phyloP scores from a whole-genome alignment of 2,113 vertebrate genomes.

The Leptodactylus fuscus region DNA sequence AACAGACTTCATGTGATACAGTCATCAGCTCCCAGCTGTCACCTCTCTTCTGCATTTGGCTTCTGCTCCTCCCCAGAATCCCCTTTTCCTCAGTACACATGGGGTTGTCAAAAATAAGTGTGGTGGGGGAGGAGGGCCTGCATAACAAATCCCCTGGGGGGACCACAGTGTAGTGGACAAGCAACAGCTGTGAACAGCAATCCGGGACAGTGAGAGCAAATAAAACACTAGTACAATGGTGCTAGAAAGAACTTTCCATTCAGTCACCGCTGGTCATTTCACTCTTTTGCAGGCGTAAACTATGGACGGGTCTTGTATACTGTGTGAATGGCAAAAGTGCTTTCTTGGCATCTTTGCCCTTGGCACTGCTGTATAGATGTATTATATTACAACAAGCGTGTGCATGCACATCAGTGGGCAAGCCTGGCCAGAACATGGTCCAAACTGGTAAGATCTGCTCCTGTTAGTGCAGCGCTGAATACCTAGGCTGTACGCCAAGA shows the following conservation, averaged over 20 bases:
- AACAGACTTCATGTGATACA: background rate
- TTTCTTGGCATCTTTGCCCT: too few species aligned
- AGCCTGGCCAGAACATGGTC: background rate
- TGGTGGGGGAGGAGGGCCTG: slow-evolving; percentile 3
- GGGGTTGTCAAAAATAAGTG: slow-evolving; percentile 16
- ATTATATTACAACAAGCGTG: background rate
- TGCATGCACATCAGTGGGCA: slow-evolving; percentile 23
- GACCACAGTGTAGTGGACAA: background rate
- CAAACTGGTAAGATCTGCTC: background rate
- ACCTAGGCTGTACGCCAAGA: background rate
- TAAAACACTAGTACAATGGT: background rate
- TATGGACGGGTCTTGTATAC: background rate
- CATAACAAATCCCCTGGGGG: slow-evolving; percentile 17
- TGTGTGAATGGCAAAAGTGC: background rate
- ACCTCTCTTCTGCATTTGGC: slow-evolving; percentile 28
- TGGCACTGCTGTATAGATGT: background rate
- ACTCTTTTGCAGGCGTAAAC: background rate
- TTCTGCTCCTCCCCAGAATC: slow-evolving; percentile 23
- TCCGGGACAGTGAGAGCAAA: background rate
- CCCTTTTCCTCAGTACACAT: slow-evolving; percentile 17
- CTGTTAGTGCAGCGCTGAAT: background rate
- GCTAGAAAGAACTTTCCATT: background rate
- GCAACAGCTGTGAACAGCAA: slow-evolving; percentile 30
- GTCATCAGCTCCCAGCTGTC: slow-evolving; percentile 23
- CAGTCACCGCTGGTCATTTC: background rate